Conservation (phyloP, 2,797 vertebrate species). For the Enteromius thamalakanensis region DNA sequence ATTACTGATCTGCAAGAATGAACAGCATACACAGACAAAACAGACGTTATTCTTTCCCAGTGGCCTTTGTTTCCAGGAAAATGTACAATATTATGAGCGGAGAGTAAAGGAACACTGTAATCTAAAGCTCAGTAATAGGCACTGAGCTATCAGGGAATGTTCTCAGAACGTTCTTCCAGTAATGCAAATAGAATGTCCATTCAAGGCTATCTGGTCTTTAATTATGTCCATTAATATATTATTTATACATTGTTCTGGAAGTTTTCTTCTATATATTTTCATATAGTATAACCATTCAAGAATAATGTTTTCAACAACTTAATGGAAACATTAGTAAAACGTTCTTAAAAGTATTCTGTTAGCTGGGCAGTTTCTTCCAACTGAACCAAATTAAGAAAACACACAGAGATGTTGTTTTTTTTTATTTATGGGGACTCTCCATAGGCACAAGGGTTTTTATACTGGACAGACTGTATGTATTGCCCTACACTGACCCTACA, state of each 20-base stretch:
- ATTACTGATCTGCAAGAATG: slow-evolving; percentile 1
- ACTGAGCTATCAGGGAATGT: not conserved
- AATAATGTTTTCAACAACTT: too few relatives aligned
- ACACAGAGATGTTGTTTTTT: too few relatives aligned
- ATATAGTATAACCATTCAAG: not conserved
- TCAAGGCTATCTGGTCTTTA: not conserved
- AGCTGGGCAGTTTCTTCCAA: not conserved
- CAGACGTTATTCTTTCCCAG: not conserved
- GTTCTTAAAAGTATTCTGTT: not conserved
- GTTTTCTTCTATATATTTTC: not conserved
- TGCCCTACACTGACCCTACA: too few relatives aligned
- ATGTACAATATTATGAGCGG: not conserved
- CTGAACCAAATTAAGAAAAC: not conserved
- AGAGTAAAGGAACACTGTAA: not conserved
- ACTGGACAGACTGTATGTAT: too few relatives aligned
- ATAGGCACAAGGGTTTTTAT: too few relatives aligned
- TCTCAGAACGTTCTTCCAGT: not conserved
- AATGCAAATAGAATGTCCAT: not conserved
- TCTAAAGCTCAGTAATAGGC: not conserved
- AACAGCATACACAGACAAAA: not conserved
- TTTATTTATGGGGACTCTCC: too few relatives aligned
- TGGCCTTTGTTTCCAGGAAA: not conserved
- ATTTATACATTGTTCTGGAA: not conserved
- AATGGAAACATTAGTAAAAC: too few relatives aligned
- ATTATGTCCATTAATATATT: not conserved